Percentiles rank a stretch among this genome's conserved stretches.
Evolutionary conservation across 2,888 invertebrate species (phyloP).

Genomic region (Erebia epiphron): DNA sequence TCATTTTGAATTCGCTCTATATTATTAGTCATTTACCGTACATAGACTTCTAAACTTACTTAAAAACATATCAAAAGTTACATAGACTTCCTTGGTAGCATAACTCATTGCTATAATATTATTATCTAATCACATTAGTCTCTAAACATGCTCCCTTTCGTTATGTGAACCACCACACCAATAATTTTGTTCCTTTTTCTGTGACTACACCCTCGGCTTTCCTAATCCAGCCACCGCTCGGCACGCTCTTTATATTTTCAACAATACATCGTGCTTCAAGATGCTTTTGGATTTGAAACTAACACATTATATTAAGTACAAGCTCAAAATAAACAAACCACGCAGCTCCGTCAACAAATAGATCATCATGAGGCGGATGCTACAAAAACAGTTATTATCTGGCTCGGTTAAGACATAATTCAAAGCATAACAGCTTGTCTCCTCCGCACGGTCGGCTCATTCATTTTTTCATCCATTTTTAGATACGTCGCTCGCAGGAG

Average conservation of each 20-base stretch:
- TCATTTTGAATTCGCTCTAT: no score
- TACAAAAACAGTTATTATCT: slow-evolving; percentile 42
- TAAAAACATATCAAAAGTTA: no score
- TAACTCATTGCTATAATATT: no score
- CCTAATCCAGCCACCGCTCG: no score
- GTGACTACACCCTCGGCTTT: no score
- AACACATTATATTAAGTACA: neutral
- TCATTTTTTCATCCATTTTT: slow-evolving; percentile 60
- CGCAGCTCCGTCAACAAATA: slow-evolving; percentile 42
- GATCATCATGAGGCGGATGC: slow-evolving; percentile 50
- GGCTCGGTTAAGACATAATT: slow-evolving; percentile 54
- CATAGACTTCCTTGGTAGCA: no score
- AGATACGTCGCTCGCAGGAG: slow-evolving; percentile 38
- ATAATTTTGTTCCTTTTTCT: no score
- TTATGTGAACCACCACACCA: no score
- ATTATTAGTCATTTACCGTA: no score
- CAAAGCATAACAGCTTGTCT: slow-evolving; percentile 48
- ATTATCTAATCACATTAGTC: no score
- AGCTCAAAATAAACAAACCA: slow-evolving; percentile 14
- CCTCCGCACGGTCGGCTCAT: slow-evolving; percentile 45
- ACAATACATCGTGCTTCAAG: neutral
- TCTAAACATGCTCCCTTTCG: no score
- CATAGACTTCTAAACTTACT: no score
- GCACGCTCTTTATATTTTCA: neutral
- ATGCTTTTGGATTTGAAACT: neutral